Conservation (phyloP, 1,140 invertebrate species). For the Galendromus occidentalis region DNA sequence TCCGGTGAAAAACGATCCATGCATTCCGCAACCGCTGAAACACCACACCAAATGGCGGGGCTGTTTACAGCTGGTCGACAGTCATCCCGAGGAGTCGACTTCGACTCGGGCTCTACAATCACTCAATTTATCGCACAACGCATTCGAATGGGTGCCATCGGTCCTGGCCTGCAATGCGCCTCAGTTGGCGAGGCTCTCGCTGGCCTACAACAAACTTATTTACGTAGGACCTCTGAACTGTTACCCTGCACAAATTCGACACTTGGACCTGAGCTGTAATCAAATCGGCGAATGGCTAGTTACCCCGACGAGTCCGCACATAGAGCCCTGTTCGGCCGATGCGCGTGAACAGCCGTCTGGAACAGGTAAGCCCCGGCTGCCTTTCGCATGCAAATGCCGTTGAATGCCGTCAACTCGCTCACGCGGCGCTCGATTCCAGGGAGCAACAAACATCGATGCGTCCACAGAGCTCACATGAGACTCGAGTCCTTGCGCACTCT, state of each 20-base stretch:
- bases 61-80: neutral
- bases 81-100: conserved; percentile 3
- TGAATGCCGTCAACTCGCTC: too few species aligned
- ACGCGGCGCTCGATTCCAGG: conserved; percentile 13
- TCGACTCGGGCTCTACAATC: conserved; percentile 20
- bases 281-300: conserved; percentile 61
- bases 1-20: conserved; percentile 20
- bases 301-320: neutral
- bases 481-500: conserved; percentile 58
- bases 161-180: conserved; percentile 72
- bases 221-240: conserved; percentile 66
- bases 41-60: conserved; percentile 20
- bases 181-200: conserved; percentile 60
- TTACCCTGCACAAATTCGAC: conserved; percentile 66
- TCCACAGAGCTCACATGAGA: conserved; percentile 55
- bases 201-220: conserved; percentile 56
- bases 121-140: conserved; percentile 74
- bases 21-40: conserved; percentile 21
- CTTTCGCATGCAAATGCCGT: too few species aligned
- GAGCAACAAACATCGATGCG: conserved; percentile 32
- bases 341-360: neutral
- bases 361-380: conserved; percentile 1
- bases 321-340: conserved; percentile 9
- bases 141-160: conserved; percentile 61
- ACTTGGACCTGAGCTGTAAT: conserved; percentile 81